phyloP scores from a whole-genome alignment of 2,888 invertebrate species.

The Seira musarum region DNA sequence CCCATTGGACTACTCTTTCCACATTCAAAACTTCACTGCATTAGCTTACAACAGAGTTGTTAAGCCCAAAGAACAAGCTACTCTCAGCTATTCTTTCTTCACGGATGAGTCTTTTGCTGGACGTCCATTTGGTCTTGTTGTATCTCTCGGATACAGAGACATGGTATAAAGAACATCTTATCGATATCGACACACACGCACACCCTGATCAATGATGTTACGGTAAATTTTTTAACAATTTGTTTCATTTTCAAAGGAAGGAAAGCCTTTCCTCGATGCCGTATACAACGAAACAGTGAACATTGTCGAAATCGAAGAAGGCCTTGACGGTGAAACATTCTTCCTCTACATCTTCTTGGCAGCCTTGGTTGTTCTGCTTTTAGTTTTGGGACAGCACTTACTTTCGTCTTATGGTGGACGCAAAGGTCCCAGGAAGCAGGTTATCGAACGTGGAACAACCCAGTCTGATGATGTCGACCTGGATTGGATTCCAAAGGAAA shows the following conservation, averaged over 20 bases:
- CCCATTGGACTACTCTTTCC: constrained; percentile 98
- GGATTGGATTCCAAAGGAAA: constrained; percentile 97
- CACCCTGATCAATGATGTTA: neutral
- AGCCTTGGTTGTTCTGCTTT: constrained; percentile 87
- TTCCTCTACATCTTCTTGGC: constrained; percentile 97
- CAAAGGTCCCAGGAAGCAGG: constrained; percentile 74
- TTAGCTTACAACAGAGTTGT: constrained; percentile 90
- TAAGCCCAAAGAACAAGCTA: constrained; percentile 92
- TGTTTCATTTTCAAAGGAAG: constrained; percentile 74
- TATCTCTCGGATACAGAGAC: constrained; percentile 93
- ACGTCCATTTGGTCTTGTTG: constrained; percentile 95
- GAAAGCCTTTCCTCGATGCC: constrained; percentile 83
- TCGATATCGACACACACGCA: too few relatives aligned
- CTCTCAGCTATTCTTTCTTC: constrained; percentile 94
- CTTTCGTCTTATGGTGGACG: constrained; percentile 85
- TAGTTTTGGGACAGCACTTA: constrained; percentile 92
- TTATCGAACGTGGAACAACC: constrained; percentile 92
- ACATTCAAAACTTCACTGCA: constrained; percentile 98
- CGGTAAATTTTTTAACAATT: neutral
- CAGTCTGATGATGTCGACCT: constrained; percentile 95
- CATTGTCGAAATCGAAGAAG: constrained; percentile 96
- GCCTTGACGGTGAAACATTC: constrained; percentile 98
- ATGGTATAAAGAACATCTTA: constrained; percentile 77
- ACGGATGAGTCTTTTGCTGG: constrained; percentile 98
- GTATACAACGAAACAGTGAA: constrained; percentile 98